A percentile compares a stretch with the other conserved stretches of the same genome.
Evolutionary conservation across 2,888 invertebrate species (phyloP).

Genomic region (Hirtodrosophila confusa): DNA sequence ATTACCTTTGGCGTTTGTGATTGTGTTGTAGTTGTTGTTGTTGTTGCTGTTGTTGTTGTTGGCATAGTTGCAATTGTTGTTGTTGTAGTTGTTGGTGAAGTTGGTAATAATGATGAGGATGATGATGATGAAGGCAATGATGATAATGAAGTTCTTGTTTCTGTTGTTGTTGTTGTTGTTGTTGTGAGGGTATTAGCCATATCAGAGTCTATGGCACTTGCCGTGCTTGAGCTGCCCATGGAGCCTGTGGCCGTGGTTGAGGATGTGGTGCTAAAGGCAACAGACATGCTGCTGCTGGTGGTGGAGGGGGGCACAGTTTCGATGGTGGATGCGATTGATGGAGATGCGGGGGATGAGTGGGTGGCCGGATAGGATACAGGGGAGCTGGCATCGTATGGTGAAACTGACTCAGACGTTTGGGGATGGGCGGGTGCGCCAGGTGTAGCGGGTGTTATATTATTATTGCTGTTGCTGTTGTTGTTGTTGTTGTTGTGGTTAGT

Average conservation of each 20-base stretch:
- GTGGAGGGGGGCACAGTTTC: conserved; percentile 12
- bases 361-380: conserved; percentile 38
- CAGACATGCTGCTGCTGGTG: conserved; percentile 30
- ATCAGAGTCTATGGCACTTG: conserved; percentile 49
- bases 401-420: conserved; percentile 39
- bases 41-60: conserved; percentile 56
- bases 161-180: conserved; percentile 61
- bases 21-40: conserved; percentile 67
- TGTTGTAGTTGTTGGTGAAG: conserved; percentile 26
- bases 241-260: conserved; percentile 22
- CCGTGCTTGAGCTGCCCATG: conserved; percentile 33
- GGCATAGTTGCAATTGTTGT: conserved; percentile 58
- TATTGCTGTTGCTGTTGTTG: conserved; percentile 22
- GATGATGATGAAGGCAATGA: conserved; percentile 17
- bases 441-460: conserved; percentile 46
- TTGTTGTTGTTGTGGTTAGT: conserved; percentile 43
- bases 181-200: conserved; percentile 50
- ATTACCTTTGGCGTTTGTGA: conserved; percentile 77
- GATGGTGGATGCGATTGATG: conserved; percentile 37
- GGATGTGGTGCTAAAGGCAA: conserved; percentile 32
- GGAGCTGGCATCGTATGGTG: conserved; percentile 46
- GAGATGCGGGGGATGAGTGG: conserved; percentile 22
- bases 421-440: conserved; percentile 39
- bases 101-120: conserved; percentile 16
- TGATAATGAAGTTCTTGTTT: conserved; percentile 18